A percentile compares a stretch with the other conserved stretches of the same genome.
phyloP scores from a whole-genome alignment of 2,888 invertebrate species.

The Pandemis heparana region DNA sequence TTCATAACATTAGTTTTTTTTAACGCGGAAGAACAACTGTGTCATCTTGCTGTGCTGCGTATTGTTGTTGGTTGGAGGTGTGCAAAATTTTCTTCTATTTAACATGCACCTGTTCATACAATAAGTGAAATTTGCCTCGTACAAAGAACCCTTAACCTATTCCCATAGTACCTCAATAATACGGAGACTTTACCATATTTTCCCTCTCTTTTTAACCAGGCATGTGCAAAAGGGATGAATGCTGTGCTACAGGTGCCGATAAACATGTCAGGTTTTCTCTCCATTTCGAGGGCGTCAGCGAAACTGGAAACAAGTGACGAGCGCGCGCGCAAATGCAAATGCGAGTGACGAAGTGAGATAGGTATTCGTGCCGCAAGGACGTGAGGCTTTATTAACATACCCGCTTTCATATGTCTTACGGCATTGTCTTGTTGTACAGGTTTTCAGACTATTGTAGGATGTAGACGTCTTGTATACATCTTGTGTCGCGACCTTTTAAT shows the following conservation, averaged over 20 bases:
- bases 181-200: no score
- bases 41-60: no score
- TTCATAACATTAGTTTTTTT: background rate
- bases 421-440: constrained; percentile 17
- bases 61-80: no score
- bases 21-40: no score
- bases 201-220: no score
- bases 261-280: constrained; percentile 56
- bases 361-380: constrained; percentile 65
- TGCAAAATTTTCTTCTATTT: no score
- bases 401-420: constrained; percentile 14
- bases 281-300: constrained; percentile 54
- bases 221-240: no score
- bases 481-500: background rate
- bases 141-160: no score
- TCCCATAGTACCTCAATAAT: no score
- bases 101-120: no score
- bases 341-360: constrained; percentile 53
- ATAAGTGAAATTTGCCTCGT: no score
- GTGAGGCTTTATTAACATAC: constrained; percentile 45
- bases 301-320: constrained; percentile 46
- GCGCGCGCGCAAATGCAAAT: constrained; percentile 57
- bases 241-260: background rate
- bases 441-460: constrained; percentile 2
- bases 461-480: background rate